Conservation (phyloP, 2,113 vertebrate species). For the Oreochromis spilurus region DNA sequence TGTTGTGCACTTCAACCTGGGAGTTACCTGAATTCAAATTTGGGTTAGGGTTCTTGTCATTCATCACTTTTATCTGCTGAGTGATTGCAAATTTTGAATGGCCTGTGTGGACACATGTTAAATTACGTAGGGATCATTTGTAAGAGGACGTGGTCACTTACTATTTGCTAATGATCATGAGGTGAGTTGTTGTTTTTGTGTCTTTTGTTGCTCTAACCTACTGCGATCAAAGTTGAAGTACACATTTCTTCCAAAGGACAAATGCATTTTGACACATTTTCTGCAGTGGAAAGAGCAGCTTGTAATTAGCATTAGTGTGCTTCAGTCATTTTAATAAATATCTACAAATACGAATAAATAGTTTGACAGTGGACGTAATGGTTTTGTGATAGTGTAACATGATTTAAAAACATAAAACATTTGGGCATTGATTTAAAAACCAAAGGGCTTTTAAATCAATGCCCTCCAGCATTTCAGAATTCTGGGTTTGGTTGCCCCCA, state of each 20-base stretch:
- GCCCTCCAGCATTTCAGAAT: not conserved
- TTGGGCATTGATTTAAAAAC: not conserved
- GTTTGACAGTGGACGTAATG: not conserved
- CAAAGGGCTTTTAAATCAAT: not conserved
- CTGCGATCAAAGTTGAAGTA: not conserved
- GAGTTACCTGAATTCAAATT: conserved; percentile 4
- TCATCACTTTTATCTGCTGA: not conserved
- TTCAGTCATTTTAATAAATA: not conserved
- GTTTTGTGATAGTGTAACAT: not conserved
- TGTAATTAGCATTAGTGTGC: not conserved
- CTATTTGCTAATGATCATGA: not conserved
- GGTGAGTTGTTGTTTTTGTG: not conserved
- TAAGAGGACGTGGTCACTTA: not conserved
- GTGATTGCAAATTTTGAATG: not conserved
- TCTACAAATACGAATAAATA: not conserved
- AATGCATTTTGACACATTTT: not conserved
- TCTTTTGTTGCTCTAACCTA: not conserved
- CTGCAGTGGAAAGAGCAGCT: not conserved
- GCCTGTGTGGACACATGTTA: not conserved
- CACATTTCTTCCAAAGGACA: not conserved
- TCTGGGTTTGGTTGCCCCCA: not conserved
- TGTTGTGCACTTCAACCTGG: not conserved
- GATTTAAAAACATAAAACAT: not conserved
- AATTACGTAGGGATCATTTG: not conserved
- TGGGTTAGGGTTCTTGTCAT: not conserved